Conservation (phyloP, 2,113 vertebrate genomes). For the Panurus biarmicus region DNA sequence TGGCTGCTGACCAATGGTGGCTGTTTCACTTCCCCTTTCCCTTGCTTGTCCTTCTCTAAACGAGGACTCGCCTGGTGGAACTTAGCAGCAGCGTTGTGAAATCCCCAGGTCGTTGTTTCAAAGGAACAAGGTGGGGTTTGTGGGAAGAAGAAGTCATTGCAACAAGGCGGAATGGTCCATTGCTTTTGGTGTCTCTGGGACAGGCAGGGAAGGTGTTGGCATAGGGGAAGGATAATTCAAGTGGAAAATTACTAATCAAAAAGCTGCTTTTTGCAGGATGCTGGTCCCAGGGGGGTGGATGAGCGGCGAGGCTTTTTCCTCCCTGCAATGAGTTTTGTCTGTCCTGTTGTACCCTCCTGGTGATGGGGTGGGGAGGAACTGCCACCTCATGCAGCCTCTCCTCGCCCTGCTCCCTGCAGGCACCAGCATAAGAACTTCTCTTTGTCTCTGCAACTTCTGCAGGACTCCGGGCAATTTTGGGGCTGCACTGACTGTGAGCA, state of each 20-base stretch:
- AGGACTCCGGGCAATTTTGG: neutral
- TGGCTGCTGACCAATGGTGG: neutral
- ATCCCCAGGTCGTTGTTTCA: neutral
- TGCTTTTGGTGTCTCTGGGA: neutral
- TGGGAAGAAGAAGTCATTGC: neutral
- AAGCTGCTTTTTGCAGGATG: neutral
- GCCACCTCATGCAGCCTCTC: neutral
- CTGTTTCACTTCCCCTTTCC: neutral
- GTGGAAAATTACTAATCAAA: neutral
- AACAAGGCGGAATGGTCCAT: accelerated
- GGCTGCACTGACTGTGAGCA: neutral
- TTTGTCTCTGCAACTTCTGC: neutral
- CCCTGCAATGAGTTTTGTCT: neutral
- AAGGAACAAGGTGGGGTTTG: neutral
- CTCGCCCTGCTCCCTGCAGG: neutral
- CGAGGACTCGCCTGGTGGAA: neutral
- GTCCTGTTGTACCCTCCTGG: neutral
- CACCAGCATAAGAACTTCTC: neutral
- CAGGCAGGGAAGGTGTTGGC: no score
- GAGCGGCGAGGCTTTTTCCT: neutral
- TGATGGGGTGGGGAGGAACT: neutral
- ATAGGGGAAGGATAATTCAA: neutral
- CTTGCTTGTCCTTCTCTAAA: neutral
- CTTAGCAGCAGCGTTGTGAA: neutral
- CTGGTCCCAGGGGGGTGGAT: neutral